phyloP scores from a whole-genome alignment of 2,113 vertebrate genomes.

The Ellobius talpinus region DNA sequence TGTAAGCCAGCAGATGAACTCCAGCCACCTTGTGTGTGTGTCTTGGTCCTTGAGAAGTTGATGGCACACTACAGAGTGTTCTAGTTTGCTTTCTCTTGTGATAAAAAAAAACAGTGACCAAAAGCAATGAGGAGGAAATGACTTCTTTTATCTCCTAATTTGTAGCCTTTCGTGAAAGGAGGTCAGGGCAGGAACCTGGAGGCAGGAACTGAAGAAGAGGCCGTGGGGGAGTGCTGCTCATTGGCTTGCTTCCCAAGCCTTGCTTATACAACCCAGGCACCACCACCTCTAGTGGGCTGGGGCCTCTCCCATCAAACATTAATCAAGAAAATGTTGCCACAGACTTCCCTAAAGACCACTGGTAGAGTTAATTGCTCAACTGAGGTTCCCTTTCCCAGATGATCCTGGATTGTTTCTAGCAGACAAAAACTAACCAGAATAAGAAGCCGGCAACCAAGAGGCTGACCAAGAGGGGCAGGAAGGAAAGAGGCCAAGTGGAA shows the following conservation, averaged over 20 bases:
- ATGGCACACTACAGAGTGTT: too few relatives aligned
- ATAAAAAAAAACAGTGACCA: neutral
- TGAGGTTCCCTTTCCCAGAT: neutral
- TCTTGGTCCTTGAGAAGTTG: neutral
- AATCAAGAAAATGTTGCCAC: neutral
- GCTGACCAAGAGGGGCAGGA: neutral
- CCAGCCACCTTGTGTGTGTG: accelerated
- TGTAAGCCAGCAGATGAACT: neutral
- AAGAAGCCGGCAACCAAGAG: neutral
- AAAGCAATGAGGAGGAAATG: neutral
- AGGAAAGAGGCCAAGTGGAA: neutral
- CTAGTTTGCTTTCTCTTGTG: neutral
- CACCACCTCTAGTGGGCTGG: neutral
- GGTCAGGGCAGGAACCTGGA: neutral
- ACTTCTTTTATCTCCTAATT: neutral
- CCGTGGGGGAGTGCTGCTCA: neutral
- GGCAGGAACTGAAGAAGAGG: neutral
- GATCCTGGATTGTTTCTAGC: neutral
- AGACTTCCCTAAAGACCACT: neutral
- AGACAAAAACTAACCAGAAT: neutral
- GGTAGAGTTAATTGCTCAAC: neutral
- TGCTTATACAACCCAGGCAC: neutral
- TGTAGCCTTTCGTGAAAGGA: neutral
- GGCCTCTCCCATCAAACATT: neutral
- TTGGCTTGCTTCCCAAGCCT: neutral